Evolutionary conservation across 2,888 invertebrate species (phyloP), one percentile per base, ranked within the genome.

Genomic region (Apodemia duryi): DNA sequence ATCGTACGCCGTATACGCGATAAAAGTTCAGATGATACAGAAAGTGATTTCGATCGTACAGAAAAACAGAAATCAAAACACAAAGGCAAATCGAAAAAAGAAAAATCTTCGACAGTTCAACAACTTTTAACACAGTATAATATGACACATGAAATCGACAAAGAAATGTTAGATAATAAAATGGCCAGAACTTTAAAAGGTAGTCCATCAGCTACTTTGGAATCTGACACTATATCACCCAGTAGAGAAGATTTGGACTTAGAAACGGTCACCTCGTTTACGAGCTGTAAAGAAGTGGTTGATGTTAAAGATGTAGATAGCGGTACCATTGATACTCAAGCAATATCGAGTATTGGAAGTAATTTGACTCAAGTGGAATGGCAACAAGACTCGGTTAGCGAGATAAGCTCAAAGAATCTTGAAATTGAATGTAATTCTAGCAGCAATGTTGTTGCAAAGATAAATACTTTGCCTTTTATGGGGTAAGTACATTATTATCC

Each of bases 401-500:
- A 73, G 2, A 13, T 69, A 6, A 77, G 71, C 63, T 75, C 74
- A 0, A 76, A 72, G 51, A 74, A 70, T 49, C n/a, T 69, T 3
- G 2, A 69, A 3, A 28, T 43, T 0, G 77, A 82, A 0, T 72
- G 76, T 49, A 81, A 82, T 0, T 78, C 82, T 0, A 73, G 75
- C 0, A 72, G 74, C 1, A 83, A 88, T 64, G 79, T 89, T 0
- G 79, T 86, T 4, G 78, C 81, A 1, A 82, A 80, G 69, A 87
- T 90, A 10, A 82, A 88, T 51, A 80, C 77, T 77, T 73, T 90
- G 70, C 81, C 86, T 1, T 90, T 87, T 70, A 88, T 91, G 83
- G 88, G 88, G 90, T 90, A 63, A 84, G 89, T 77, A 61, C 11
- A 54, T 62, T 13, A 43, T 29, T 35, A 6, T 35, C 21, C 21